These are phyloP conservation scores for Hydra vulgaris DNA, from an alignment of 30 jellyfish, hydroid and myxozoan genomes.

Conservation along the genomic window DNA sequence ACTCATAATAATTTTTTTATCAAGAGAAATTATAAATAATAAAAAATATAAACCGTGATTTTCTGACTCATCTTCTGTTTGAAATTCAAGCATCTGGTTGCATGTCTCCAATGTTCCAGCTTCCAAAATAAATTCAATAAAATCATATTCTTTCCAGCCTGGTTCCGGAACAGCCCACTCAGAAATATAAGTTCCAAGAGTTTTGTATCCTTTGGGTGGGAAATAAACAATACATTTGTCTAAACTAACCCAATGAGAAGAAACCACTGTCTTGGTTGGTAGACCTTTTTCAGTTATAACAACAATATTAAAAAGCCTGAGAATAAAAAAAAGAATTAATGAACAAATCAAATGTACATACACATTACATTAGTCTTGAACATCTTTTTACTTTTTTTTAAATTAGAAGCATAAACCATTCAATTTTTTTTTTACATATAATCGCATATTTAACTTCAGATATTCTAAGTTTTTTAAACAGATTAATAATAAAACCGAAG, in stretches of 20 bases:
- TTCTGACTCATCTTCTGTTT: background rate
- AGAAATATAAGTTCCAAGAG: slow-evolving; percentile 14
- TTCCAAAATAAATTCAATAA: slow-evolving; percentile 2
- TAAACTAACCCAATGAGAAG: slow-evolving; percentile 4
- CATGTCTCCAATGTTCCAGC: background rate
- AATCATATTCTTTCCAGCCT: background rate
- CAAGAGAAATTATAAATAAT: background rate
- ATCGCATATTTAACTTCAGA: background rate
- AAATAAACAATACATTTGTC: background rate
- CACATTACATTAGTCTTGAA: background rate
- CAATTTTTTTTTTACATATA: background rate
- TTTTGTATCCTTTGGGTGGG: slow-evolving; percentile 15
- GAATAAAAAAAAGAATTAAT: background rate
- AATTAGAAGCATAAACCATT: background rate
- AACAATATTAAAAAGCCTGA: background rate
- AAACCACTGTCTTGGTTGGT: slow-evolving; percentile 3
- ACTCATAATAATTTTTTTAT: background rate
- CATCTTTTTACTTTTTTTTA: background rate
- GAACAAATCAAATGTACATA: background rate
- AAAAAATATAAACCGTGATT: background rate
- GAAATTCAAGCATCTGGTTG: background rate
- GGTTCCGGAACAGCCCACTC: slow-evolving; percentile 10
- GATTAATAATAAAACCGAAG: background rate
- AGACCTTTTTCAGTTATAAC: background rate
- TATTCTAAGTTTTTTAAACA: background rate